phyloP scores from a whole-genome alignment of 2,888 invertebrate species.

The Sceliomorpha sp. region DNA sequence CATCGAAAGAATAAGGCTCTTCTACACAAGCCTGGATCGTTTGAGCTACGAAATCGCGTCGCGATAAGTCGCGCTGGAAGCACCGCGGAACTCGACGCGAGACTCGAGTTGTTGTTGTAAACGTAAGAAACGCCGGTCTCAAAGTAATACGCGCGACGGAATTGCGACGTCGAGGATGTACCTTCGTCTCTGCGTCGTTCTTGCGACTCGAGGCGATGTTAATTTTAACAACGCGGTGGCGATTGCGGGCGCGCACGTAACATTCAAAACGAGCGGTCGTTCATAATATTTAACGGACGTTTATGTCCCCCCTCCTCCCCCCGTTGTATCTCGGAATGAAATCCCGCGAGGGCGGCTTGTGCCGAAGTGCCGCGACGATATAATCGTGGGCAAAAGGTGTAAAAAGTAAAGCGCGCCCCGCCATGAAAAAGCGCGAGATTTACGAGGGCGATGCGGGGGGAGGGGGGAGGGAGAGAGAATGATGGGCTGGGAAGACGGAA shows the following conservation, averaged over 20 bases:
- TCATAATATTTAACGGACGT: constrained; percentile 54
- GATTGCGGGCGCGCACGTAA: constrained; percentile 49
- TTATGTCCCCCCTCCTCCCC: no score
- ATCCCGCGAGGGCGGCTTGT: constrained; percentile 40
- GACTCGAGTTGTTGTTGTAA: no score
- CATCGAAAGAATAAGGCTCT: no score
- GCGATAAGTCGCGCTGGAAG: no score
- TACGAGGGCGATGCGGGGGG: background rate
- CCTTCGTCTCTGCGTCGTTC: constrained; percentile 45
- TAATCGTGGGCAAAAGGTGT: constrained; percentile 48
- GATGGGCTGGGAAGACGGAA: no score
- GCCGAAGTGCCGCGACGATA: constrained; percentile 33
- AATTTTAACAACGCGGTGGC: constrained; percentile 53
- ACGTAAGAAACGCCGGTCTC: constrained; percentile 29
- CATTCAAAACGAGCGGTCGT: constrained; percentile 50
- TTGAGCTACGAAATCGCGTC: no score
- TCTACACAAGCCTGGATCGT: no score
- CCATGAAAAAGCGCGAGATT: constrained; percentile 47
- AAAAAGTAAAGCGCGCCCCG: constrained; percentile 35
- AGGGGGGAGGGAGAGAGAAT: no score
- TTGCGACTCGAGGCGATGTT: constrained; percentile 40
- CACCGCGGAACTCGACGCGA: no score
- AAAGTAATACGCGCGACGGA: constrained; percentile 39
- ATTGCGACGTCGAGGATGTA: constrained; percentile 43
- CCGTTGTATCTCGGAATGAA: constrained; percentile 51